Conservation (phyloP, 2,888 invertebrate species). For the Gymnoscelis rufifasciata region DNA sequence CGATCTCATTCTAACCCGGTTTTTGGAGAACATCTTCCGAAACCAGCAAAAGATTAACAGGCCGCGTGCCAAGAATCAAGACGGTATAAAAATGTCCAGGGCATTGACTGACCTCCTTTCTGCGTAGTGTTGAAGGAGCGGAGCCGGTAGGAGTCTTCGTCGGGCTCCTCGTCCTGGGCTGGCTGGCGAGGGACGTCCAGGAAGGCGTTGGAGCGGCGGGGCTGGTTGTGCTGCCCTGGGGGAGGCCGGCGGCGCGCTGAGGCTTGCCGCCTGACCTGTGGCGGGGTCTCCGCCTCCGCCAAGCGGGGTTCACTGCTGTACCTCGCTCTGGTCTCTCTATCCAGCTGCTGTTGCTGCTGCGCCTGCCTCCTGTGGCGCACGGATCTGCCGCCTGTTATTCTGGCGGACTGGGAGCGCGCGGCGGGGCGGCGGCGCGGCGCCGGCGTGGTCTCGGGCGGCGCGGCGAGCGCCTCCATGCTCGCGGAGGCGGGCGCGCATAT, state of each 20-base stretch:
- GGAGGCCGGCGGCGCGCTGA: slow-evolving; percentile 79
- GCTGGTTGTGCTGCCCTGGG: slow-evolving; percentile 63
- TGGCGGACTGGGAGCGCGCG: slow-evolving; percentile 86
- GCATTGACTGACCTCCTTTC: slow-evolving; percentile 85
- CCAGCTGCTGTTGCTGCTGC: slow-evolving; percentile 69
- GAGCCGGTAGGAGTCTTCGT: slow-evolving; percentile 93
- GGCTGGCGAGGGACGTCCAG: slow-evolving; percentile 81
- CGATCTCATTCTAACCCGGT: slow-evolving; percentile 50
- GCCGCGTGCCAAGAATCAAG: slow-evolving; percentile 60
- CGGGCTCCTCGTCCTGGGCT: slow-evolving; percentile 81
- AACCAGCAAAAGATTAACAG: slow-evolving; percentile 33
- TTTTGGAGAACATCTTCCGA: slow-evolving; percentile 31
- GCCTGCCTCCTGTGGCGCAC: slow-evolving; percentile 66
- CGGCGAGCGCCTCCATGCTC: slow-evolving; percentile 82
- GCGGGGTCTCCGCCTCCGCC: slow-evolving; percentile 83
- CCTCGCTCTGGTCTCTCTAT: slow-evolving; percentile 76
- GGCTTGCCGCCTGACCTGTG: slow-evolving; percentile 81
- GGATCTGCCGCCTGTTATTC: slow-evolving; percentile 83
- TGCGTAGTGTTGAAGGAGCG: slow-evolving; percentile 95
- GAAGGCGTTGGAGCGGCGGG: slow-evolving; percentile 84
- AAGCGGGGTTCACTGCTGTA: slow-evolving; percentile 84
- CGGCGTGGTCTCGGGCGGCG: slow-evolving; percentile 76
- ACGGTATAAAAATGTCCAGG: slow-evolving; percentile 42
- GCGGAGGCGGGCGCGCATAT: slow-evolving; percentile 85
- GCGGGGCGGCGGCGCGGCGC: slow-evolving; percentile 83